These are phyloP conservation scores for Loriculus beryllinus DNA, from an alignment of 2,797 vertebrate species.

Conservation along the genomic window DNA sequence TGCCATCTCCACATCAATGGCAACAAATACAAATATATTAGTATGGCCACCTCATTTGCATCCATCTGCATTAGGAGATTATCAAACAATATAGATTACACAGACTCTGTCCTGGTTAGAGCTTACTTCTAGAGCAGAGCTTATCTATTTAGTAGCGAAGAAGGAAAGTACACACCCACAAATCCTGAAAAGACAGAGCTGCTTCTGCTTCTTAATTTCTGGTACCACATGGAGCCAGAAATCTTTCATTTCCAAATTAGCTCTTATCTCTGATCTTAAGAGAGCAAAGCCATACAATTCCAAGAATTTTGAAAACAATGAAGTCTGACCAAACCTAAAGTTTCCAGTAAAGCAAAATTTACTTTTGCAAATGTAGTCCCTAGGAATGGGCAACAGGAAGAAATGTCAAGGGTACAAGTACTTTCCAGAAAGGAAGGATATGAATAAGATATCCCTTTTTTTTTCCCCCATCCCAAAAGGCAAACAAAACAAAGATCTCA, in stretches of 20 bases:
- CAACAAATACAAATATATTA: neutral
- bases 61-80: neutral
- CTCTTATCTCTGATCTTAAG: neutral
- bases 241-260: neutral
- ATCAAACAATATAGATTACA: neutral
- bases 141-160: neutral
- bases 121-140: neutral
- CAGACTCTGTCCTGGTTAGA: neutral
- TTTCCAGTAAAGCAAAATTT: slow-evolving; percentile 26
- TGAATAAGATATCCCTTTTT: slow-evolving; percentile 36
- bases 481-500: neutral
- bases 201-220: neutral
- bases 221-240: neutral
- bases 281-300: neutral
- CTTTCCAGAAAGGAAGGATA: slow-evolving; percentile 65
- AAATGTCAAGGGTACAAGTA: slow-evolving; percentile 22
- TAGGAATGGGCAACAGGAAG: slow-evolving; percentile 16
- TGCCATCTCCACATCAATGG: neutral
- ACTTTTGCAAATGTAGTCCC: neutral
- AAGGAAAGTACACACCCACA: neutral
- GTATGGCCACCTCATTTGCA: neutral
- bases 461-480: neutral
- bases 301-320: neutral
- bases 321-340: neutral
- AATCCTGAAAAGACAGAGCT: neutral